Base-by-base conservation (phyloP, 2,113 vertebrate genomes). In the Phalacrocorax carbo region DNA sequence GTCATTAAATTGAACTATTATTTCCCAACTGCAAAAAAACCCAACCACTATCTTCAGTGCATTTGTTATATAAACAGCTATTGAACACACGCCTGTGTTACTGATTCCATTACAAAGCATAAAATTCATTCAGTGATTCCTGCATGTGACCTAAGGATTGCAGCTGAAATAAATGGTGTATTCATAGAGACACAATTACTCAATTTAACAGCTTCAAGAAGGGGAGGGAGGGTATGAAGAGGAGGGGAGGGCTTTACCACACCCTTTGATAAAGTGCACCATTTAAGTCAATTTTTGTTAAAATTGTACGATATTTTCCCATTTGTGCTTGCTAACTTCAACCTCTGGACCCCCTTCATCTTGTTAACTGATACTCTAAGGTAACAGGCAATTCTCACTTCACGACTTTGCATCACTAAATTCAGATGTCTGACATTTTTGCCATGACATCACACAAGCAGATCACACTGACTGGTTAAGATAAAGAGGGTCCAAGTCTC, bases 151-250 rank as follows among this genome's bases (percentile, higher is more conserved):
- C 29, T 38, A 64, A 76, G 7, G 82, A 66, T 15, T 15, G 17
- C 8, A 16, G 10, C 4, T 86, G 48, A 82, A 90, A 73, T 44
- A 92, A 57, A 75, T 38, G 7, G 3, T 23, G 5, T 26, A 18
- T 80, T 86, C 2, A 3, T 17, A 81, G 36, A 65, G 11, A 40
- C 4, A 23, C 3, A 34, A 29, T 58, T 52, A 75, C 57, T 71
- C 52, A 66, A 48, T 78, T 78, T 44, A 87, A 75, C 52, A 69
- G 8, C 20, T 52, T 73, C 20, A 73, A 60, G 22, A 75, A 69
- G 6, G 9, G 5, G 1, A 4, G n/a, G 22, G 21, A 34, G 15
- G 12, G 2, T 7, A 14, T 11, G 2, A 3, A 6, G 4, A n/a
- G 15, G 7, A 16, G 0, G 3, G 2, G 3, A 15, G 25, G 15